Conservation (phyloP, 2,797 vertebrate species). For the Vultur gryphus region DNA sequence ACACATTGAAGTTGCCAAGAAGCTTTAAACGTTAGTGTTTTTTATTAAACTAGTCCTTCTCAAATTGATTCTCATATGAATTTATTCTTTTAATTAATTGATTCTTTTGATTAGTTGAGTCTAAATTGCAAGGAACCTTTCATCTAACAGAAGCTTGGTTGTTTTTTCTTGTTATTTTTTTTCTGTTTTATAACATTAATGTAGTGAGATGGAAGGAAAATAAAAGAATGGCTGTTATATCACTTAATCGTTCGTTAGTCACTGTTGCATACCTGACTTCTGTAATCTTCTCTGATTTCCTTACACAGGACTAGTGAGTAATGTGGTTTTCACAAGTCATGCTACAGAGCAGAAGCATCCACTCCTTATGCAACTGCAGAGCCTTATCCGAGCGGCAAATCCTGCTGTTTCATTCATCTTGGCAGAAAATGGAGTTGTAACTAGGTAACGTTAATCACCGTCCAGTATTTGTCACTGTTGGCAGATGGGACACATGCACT, state of each 20-base stretch:
- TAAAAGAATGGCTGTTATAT: not conserved
- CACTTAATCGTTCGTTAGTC: not conserved
- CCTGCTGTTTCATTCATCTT: constrained; percentile 85
- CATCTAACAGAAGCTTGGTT: not conserved
- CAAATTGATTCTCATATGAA: not conserved
- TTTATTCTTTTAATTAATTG: not conserved
- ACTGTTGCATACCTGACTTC: not conserved
- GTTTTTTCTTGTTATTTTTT: not conserved
- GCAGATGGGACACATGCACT: not conserved
- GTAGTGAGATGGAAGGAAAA: not conserved
- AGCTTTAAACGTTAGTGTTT: accelerated
- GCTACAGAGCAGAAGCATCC: constrained; percentile 85
- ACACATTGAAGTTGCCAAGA: not conserved
- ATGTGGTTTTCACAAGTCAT: constrained; percentile 88
- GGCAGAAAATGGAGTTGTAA: constrained; percentile 89
- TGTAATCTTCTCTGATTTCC: not conserved
- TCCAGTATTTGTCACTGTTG: not conserved
- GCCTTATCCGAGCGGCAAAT: constrained; percentile 89
- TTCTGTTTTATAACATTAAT: too few relatives aligned
- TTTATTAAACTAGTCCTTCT: not conserved
- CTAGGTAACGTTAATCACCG: constrained; percentile 75
- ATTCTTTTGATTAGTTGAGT: not conserved
- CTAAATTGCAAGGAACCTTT: not conserved
- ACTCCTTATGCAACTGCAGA: constrained; percentile 84
- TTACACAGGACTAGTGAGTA: constrained; percentile 87